phyloP scores from a whole-genome alignment of 2,113 vertebrate species.

The Marmota flaviventris region DNA sequence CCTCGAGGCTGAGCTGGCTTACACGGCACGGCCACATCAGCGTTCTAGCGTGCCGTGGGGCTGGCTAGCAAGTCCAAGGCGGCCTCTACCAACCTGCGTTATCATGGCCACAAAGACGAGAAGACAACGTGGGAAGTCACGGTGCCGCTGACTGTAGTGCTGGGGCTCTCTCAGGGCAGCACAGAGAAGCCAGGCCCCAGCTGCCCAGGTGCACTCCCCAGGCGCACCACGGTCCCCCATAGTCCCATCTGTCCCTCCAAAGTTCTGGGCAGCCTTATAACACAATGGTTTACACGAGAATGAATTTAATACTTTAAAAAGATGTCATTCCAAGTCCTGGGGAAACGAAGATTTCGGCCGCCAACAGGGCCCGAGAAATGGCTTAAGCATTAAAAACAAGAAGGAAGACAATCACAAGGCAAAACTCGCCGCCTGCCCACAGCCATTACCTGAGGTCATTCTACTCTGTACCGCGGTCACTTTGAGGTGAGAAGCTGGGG shows the following conservation, averaged over 20 bases:
- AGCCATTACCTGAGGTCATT: not conserved
- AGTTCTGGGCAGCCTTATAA: not conserved
- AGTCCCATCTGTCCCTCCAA: accelerated
- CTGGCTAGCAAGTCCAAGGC: not conserved
- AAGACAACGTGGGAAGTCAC: too few species aligned
- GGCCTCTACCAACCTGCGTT: not conserved
- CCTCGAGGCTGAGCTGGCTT: accelerated
- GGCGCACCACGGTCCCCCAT: accelerated
- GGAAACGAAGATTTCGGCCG: not conserved
- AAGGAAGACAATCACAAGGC: not conserved
- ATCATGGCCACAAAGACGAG: too few species aligned
- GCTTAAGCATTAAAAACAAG: not conserved
- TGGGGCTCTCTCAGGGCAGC: not conserved
- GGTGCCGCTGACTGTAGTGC: accelerated
- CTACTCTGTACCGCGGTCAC: not conserved
- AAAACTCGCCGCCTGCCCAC: not conserved
- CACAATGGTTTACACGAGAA: not conserved
- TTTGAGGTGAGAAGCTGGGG: not conserved
- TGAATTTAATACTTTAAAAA: not conserved
- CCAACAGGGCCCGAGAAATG: not conserved
- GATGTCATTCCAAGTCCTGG: not conserved
- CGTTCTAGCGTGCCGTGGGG: not conserved
- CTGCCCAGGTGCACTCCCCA: accelerated
- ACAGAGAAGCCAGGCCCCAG: accelerated
- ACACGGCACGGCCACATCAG: accelerated